Conservation (phyloP, 2,888 invertebrate species). For the Drosophila longiperda region DNA sequence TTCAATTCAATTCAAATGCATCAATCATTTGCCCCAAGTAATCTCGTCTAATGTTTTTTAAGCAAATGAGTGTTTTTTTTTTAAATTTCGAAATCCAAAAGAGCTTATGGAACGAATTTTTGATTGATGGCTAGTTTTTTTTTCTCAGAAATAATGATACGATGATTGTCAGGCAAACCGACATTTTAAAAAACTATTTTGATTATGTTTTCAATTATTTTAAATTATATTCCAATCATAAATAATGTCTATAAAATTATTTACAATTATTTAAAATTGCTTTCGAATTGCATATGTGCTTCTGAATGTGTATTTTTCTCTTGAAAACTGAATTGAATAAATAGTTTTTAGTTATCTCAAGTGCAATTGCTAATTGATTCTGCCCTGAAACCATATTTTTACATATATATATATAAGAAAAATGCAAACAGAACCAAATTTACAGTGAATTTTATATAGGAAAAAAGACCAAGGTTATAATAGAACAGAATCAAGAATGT, state of each 20-base stretch:
- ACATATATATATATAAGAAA: neutral
- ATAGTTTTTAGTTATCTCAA: conserved; percentile 2
- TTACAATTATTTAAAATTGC: neutral
- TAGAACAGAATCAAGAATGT: conserved; percentile 17
- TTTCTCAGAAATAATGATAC: neutral
- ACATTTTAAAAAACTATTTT: neutral
- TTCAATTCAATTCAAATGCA: conserved; percentile 49
- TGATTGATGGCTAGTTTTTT: conserved; percentile 61
- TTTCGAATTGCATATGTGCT: neutral
- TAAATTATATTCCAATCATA: neutral
- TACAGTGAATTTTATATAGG: neutral
- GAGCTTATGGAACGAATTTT: conserved; percentile 72
- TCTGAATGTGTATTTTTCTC: neutral
- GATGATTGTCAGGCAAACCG: neutral
- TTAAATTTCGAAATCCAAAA: conserved; percentile 33
- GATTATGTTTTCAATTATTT: neutral
- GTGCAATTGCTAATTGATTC: conserved; percentile 7
- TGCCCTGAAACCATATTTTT: neutral
- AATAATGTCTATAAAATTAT: neutral
- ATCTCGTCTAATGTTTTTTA: conserved; percentile 27
- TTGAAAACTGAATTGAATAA: conserved; percentile 2
- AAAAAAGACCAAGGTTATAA: neutral
- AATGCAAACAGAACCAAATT: conserved; percentile 1
- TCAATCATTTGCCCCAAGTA: conserved; percentile 60
- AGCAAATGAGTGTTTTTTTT: conserved; percentile 18